Percentiles rank a stretch among this genome's conserved stretches.
These are phyloP conservation scores for Holacanthella duospinosa DNA, from an alignment of 2,888 invertebrate species.

Conservation along the genomic window DNA sequence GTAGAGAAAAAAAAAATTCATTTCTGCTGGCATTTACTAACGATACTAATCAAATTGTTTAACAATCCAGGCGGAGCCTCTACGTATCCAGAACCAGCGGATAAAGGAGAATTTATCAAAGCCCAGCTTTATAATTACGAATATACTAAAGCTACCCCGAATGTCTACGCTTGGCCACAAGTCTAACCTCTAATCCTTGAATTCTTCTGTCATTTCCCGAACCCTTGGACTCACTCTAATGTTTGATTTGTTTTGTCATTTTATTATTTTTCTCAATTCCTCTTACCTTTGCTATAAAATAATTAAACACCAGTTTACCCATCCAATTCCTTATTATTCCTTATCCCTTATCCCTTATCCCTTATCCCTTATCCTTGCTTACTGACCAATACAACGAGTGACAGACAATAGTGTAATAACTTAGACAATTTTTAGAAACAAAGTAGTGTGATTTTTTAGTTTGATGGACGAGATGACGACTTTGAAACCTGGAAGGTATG, in stretches of 20 bases:
- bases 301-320: not conserved
- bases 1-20: not conserved
- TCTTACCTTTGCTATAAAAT: no score
- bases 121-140: constrained; percentile 66
- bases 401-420: no score
- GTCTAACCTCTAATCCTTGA: not conserved
- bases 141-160: constrained; percentile 50
- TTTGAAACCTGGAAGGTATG: no score
- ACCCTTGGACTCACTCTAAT: no score
- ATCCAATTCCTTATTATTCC: not conserved
- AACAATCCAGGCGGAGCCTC: constrained; percentile 57
- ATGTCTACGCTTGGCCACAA: constrained; percentile 38
- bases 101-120: constrained; percentile 59
- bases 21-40: not conserved
- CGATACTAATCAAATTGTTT: not conserved
- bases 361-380: no score
- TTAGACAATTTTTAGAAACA: no score
- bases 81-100: constrained; percentile 72
- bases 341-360: no score
- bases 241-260: constrained; percentile 7
- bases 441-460: no score
- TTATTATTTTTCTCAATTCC: not conserved
- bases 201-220: no score
- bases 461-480: no score
- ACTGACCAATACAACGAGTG: no score